A percentile compares a stretch with the other conserved stretches of the same genome.
Conservation (phyloP, 2,113 vertebrate genomes). For the Calypte anna region DNA sequence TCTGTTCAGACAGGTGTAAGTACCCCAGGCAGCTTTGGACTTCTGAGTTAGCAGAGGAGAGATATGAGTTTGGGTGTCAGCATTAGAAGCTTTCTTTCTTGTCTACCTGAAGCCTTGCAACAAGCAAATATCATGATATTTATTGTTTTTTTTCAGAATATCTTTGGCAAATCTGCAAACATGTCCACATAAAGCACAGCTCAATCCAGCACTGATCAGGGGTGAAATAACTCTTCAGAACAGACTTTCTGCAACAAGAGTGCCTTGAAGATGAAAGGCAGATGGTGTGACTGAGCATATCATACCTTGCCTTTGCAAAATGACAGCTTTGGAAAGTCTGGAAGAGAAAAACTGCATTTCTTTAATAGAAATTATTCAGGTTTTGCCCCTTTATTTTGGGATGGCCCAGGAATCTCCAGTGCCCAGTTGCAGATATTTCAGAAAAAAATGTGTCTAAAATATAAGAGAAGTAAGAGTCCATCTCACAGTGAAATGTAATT, state of each 20-base stretch:
- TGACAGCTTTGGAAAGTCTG: background rate
- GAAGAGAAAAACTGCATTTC: background rate
- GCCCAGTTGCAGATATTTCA: background rate
- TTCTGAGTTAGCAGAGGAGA: background rate
- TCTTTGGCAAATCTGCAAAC: background rate
- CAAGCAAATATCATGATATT: background rate
- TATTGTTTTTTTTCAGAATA: background rate
- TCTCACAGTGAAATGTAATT: background rate
- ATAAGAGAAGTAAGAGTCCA: background rate
- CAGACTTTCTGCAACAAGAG: background rate
- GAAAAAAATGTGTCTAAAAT: background rate
- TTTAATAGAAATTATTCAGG: background rate
- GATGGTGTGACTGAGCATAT: accelerated
- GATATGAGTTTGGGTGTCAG: background rate
- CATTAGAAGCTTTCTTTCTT: background rate
- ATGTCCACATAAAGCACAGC: background rate
- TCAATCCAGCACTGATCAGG: background rate
- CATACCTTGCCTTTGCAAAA: background rate
- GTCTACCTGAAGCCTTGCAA: background rate
- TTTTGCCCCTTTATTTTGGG: background rate
- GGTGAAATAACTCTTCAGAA: background rate
- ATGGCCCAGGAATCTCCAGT: background rate
- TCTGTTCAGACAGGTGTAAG: background rate
- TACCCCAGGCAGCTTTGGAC: background rate
- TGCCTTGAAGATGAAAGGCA: background rate